Evolutionary conservation across 2,797 vertebrate species (phyloP).

Genomic region (Capromys pilorides): DNA sequence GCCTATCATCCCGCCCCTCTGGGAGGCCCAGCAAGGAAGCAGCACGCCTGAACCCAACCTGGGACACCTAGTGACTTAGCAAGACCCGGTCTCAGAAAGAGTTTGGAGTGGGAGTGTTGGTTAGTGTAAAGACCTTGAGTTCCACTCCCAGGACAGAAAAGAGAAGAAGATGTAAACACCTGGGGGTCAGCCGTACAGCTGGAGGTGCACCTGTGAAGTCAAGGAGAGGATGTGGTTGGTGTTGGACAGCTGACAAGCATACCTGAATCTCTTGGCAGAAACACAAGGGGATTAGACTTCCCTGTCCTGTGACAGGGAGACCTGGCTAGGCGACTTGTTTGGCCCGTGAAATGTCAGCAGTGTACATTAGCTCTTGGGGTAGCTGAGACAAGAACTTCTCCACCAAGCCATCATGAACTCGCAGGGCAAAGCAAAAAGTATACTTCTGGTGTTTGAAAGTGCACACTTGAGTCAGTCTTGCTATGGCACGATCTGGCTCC

Average conservation of each 20-base stretch:
- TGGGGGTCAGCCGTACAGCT: not conserved
- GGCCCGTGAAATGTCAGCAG: not conserved
- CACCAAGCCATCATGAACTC: not conserved
- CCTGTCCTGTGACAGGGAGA: not conserved
- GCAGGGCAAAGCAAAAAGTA: not conserved
- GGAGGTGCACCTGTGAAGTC: not conserved
- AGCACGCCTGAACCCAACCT: not conserved
- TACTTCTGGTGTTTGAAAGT: not conserved
- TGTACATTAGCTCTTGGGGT: not conserved
- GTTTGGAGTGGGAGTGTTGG: not conserved
- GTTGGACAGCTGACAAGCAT: not conserved
- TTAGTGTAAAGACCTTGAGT: not conserved
- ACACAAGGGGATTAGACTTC: not conserved
- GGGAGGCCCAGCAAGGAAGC: not conserved
- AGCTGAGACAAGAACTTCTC: not conserved
- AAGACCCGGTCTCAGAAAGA: not conserved
- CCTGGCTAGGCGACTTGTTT: not conserved
- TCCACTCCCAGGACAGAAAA: not conserved
- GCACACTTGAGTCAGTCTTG: not conserved
- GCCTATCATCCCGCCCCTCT: not conserved
- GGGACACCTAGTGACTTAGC: not conserved
- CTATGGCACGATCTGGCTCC: not conserved
- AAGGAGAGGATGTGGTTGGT: not conserved
- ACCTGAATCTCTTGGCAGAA: not conserved
- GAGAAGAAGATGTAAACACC: not conserved